phyloP scores from a whole-genome alignment of 2,888 invertebrate genomes.

The Alcis repandata region DNA sequence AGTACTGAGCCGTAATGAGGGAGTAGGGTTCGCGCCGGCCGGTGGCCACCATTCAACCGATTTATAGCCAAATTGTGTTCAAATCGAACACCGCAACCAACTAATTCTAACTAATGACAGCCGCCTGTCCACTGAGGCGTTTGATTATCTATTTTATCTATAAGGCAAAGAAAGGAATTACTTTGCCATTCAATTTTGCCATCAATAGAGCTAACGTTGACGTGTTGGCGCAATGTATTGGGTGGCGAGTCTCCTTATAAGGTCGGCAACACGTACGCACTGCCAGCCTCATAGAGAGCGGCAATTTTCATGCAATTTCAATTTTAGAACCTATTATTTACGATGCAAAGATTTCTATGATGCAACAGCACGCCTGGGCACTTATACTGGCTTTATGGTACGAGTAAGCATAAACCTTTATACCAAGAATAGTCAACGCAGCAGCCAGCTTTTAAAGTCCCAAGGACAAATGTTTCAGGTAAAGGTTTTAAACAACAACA shows the following conservation, averaged over 20 bases:
- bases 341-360: neutral
- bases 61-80: constrained; percentile 61
- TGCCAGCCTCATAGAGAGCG: constrained; percentile 4
- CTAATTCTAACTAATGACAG: constrained; percentile 59
- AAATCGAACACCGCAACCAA: constrained; percentile 45
- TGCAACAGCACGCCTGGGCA: neutral
- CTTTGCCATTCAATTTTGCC: constrained; percentile 40
- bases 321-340: constrained; percentile 13
- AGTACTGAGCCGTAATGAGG: constrained; percentile 56
- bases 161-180: constrained; percentile 40
- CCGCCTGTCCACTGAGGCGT: constrained; percentile 49
- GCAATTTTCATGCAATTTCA: constrained; percentile 21
- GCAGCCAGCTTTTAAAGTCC: too few relatives aligned
- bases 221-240: constrained; percentile 29
- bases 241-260: constrained; percentile 30
- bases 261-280: constrained; percentile 16
- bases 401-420: too few relatives aligned
- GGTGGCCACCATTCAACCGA: constrained; percentile 60
- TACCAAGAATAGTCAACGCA: too few relatives aligned
- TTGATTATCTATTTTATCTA: constrained; percentile 47
- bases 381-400: neutral
- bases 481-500: too few relatives aligned
- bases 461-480: too few relatives aligned
- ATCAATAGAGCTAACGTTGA: constrained; percentile 36
- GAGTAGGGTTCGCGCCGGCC: constrained; percentile 51